Percentiles rank a stretch among this genome's conserved stretches.
Conservation (phyloP, 2,888 invertebrate species). For the Aphrophora alni region DNA sequence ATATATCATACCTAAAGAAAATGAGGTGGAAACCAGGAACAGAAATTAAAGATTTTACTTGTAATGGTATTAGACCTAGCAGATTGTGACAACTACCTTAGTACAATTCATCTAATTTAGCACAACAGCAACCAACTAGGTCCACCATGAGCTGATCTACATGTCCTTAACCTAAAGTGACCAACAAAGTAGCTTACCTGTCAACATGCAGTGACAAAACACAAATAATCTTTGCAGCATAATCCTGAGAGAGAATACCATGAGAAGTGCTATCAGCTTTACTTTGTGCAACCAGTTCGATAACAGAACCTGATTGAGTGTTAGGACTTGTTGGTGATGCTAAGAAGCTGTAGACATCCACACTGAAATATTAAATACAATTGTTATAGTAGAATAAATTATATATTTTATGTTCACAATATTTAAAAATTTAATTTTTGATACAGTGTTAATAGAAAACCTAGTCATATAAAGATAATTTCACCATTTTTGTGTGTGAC, state of each 20-base stretch:
- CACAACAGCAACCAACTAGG: too few relatives aligned
- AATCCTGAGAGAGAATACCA: conserved; percentile 72
- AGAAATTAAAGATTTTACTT: too few relatives aligned
- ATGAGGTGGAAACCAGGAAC: too few relatives aligned
- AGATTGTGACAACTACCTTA: too few relatives aligned
- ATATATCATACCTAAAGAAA: too few relatives aligned
- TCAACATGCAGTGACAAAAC: conserved; percentile 90
- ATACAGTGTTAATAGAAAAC: neutral
- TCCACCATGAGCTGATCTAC: too few relatives aligned
- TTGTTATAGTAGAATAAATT: neutral
- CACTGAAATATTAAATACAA: conserved; percentile 62
- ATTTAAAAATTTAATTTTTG: too few relatives aligned
- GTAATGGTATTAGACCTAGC: too few relatives aligned
- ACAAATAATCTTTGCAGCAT: conserved; percentile 88
- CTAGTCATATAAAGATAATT: neutral
- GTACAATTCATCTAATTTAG: too few relatives aligned
- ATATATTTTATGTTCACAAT: neutral
- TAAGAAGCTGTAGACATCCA: conserved; percentile 84
- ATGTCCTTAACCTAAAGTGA: too few relatives aligned
- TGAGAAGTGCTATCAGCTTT: conserved; percentile 59
- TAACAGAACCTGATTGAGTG: conserved; percentile 64
- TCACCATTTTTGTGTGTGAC: neutral
- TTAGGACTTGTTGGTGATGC: conserved; percentile 61
- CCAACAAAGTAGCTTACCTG: conserved; percentile 61
- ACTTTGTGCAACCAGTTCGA: conserved; percentile 69